Evolutionary conservation across 1,140 invertebrate species (phyloP), one percentile per base, ranked within the genome.

Genomic region (Harpegnathos saltator): DNA sequence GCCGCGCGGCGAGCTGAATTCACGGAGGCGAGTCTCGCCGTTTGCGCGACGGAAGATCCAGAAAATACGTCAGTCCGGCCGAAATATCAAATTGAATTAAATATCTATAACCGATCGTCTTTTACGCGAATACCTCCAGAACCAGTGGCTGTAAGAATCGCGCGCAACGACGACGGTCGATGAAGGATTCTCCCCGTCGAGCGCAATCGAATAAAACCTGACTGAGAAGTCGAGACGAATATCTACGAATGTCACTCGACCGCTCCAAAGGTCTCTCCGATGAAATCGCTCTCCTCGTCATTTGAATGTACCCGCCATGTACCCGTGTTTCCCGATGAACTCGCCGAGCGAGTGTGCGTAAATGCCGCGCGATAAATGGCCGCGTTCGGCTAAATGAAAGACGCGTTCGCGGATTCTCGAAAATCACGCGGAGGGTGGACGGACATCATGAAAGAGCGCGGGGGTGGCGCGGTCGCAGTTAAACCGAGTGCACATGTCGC

Each of bases 401-500:
- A 54, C 66, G 50, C 29, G 58, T 58, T 71, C 65, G 33, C 33
- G 54, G 71, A 80, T 33, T 78, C 74, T 68, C 75, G 75, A 50
- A 11, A 56, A 69, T 59, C 38, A 56, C 50, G 56, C 56, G 81
- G 56, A 69, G 82, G 48, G 44, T 38, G 68, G 33, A 50, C 24
- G 63, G 65, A 77, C 54, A 26, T 50, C 63, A 26, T 19, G 22
- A 52, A 56, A 24, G 56, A 9, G 26, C 17, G 54, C 19, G 61
- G 33, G 68, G 85, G 50, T 12, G 74, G 59, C 54, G 66, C 0
- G 44, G 59, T 83, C 68, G 71, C 22, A 80, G 77, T 83, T 83
- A 84, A 85, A 85, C 80, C 82, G 61, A 85, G 80, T 92, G 91
- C 92, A 93, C 85, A 91, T 92, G 92, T 92, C 92, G 91, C 90